Conservation (phyloP, 2,888 invertebrate genomes). For the Hedychridium roseum region DNA sequence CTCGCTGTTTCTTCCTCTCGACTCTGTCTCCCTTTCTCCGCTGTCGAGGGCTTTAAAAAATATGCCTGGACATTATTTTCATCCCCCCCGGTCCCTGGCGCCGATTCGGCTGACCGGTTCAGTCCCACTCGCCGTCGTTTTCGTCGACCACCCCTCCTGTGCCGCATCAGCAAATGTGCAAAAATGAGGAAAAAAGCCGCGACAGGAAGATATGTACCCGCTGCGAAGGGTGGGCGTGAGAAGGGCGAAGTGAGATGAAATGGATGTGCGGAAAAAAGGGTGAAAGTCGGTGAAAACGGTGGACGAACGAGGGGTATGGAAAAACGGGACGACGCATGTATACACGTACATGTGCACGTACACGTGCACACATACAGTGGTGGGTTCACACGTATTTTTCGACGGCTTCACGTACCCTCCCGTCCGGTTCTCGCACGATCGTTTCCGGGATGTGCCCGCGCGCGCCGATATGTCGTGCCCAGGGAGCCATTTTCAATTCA, state of each 20-base stretch:
- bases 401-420: too few species aligned
- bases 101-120: conserved; percentile 40
- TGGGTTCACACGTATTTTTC: not conserved
- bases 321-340: not conserved
- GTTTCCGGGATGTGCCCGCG: conserved; percentile 53
- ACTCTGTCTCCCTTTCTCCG: too few species aligned
- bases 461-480: conserved; percentile 53
- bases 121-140: conserved; percentile 34
- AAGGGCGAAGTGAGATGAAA: too few species aligned
- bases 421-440: conserved; percentile 44
- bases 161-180: conserved; percentile 58
- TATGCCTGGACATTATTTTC: conserved; percentile 56
- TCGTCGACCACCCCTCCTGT: conserved; percentile 47
- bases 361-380: not conserved
- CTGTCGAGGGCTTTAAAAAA: conserved; percentile 47
- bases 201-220: conserved; percentile 17
- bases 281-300: conserved; percentile 3
- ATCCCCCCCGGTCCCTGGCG: conserved; percentile 21
- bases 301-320: conserved; percentile 1
- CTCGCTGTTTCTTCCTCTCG: too few species aligned
- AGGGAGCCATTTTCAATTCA: conserved; percentile 60
- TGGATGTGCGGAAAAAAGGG: not conserved
- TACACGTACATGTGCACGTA: conserved; percentile 6
- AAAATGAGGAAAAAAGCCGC: conserved; percentile 45
- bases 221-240: conserved; percentile 4